Base-by-base conservation (phyloP, 92 coral and sea anemone genomes). In the Bergia sp. region DNA sequence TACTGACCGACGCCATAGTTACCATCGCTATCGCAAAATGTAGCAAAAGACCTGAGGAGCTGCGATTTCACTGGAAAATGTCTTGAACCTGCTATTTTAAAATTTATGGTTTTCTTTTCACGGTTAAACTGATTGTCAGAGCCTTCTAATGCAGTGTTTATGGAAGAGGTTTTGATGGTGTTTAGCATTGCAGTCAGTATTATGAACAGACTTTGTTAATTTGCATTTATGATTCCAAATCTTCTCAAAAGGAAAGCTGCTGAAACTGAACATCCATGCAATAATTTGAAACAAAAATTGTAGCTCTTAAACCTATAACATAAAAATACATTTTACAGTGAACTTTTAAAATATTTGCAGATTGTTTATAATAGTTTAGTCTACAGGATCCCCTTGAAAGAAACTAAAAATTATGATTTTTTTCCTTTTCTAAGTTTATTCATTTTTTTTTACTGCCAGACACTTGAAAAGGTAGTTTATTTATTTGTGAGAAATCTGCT, bases 141-240 rank as follows among this genome's bases (percentile, higher is more conserved):
- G 36, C 73, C 40, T 64, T 55, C 64, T 67, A 43, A 72, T 71
- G 69, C 37, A 44, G 21, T 45, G 45, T 84, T 37, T 69, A 3
- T 47, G 23, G 2, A 12, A 69, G 79, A 67, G 42, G 23, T 20
- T 39, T 57, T 50, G 47, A 5, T 37, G 73, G 15, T 82, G 76
- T 71, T 84, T 84, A 20, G 61, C 77, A 18, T 45, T 84, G 45
- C 58, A 23, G 67, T 74, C 58, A 23, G 67, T 74, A 42, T 84
- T 44, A 47, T 84, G 23, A 39, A 45, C 44, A 13, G 78, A 43
- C 77, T 84, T 18, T 36, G 39, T 47, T 36, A 69, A 71, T 71
- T 73, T 69, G 79, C 87, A 84, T 71, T 84, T 84, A 2, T 81
- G 37, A 81, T 38, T 80, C 71, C 85, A 36, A 42, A 57, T 39